Base-by-base conservation (phyloP, 1,140 invertebrate species). In the Drosophila orena region DNA sequence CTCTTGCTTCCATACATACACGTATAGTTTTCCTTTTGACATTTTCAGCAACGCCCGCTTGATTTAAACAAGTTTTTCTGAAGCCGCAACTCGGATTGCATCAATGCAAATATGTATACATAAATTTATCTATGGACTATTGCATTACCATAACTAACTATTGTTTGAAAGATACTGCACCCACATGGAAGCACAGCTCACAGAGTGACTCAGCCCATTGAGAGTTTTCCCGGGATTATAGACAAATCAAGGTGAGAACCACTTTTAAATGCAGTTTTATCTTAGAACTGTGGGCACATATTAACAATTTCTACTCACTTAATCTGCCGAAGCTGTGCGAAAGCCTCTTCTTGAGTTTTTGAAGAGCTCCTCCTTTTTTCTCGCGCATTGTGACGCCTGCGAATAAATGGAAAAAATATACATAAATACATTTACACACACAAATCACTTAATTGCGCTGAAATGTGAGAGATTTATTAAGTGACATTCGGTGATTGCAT, bases 241-340 rank as follows among this genome's bases (percentile, higher is more conserved):
- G 22, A 37, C 53, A 57, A 46, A 37, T 56, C 40, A 56, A 37
- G 12, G 40, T 42, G 7, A 5, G 4, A 14, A 14, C 0, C 4
- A 38, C 14, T 11, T 14, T 37, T 37, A 30, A 30, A 2, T 8
- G 8, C 6, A 38, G n/a, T 10, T 34, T 37, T 37, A 2, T 24
- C 20, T 37, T 35, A 6, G 20, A 44, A 44, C 20, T 52, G 11
- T 30, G 12, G 14, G 4, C 4, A 14, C 6, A 15, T 24, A 14
- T 49, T 22, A 5, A 7, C n/a, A 50, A 27, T 37, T 47, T 35
- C 4, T 93, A 97, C 97, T 97, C 94, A 98, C 97, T 97, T 94
- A 98, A 94, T 95, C 97, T 95, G 93, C 97, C 97, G 93, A 98
- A 97, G 93, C 97, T 97, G 92, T 97, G 96, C 88, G 96, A 97